These are phyloP conservation scores for Sarcophaga caerulescens DNA, from an alignment of 2,888 invertebrate species.

Conservation along the genomic window DNA sequence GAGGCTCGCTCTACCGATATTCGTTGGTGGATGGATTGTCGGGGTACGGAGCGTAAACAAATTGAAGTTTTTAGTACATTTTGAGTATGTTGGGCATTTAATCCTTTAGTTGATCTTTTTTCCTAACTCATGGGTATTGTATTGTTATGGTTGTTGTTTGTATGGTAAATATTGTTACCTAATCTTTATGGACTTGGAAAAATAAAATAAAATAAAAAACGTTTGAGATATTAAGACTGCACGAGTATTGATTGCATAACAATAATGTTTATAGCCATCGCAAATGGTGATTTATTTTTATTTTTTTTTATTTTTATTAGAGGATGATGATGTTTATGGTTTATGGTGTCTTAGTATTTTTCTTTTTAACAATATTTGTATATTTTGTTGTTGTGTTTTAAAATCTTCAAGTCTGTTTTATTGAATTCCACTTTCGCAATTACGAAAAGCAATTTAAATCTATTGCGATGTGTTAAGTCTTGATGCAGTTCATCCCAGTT, in stretches of 20 bases:
- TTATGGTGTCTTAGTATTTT: neutral
- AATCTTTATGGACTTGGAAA: conserved; percentile 54
- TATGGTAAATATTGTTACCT: conserved; percentile 53
- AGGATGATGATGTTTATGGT: too few species aligned
- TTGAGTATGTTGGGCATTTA: conserved; percentile 51
- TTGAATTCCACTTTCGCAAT: too few species aligned
- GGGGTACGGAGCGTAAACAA: neutral
- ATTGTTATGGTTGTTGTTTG: conserved; percentile 19
- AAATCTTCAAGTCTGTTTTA: too few species aligned
- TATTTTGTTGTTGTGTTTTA: neutral
- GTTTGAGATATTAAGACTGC: neutral
- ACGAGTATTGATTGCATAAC: conserved; percentile 56
- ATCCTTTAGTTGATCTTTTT: conserved; percentile 63
- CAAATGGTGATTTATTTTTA: conserved; percentile 22
- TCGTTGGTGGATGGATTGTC: neutral
- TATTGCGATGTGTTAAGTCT: too few species aligned
- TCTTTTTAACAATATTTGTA: neutral
- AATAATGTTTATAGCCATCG: conserved; percentile 27
- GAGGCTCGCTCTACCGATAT: neutral
- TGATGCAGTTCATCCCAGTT: neutral
- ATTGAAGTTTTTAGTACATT: conserved; percentile 40
- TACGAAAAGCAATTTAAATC: too few species aligned
- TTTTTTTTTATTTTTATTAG: neutral
- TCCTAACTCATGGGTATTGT: conserved; percentile 17
- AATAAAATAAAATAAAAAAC: neutral